phyloP scores from a whole-genome alignment of 37 sponge, comb jelly and placozoan species.

The Hexactinellida sp. region DNA sequence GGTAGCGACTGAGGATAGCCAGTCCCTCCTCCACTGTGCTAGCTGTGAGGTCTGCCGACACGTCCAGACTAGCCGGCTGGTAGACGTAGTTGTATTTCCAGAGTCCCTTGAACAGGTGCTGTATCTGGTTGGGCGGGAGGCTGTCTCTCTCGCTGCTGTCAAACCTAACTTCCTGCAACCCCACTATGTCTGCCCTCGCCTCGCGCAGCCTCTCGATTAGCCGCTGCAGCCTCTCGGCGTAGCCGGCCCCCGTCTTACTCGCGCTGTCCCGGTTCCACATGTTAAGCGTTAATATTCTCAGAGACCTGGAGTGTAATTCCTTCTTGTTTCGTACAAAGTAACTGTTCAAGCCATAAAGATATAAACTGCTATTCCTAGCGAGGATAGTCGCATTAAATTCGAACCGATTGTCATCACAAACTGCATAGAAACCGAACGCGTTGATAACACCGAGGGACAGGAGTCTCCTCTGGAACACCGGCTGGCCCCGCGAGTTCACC shows the following conservation, averaged over 20 bases:
- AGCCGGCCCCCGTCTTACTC: background rate
- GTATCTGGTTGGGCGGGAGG: background rate
- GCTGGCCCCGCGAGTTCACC: background rate
- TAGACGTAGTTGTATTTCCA: slow-evolving; percentile 38
- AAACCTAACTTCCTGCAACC: slow-evolving; percentile 62
- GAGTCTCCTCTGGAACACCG: background rate
- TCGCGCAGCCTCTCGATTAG: background rate
- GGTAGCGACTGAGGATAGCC: slow-evolving; percentile 48
- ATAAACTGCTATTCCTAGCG: background rate
- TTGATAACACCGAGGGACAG: background rate
- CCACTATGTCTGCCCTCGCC: slow-evolving; percentile 38
- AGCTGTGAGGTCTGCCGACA: background rate
- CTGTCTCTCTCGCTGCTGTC: background rate
- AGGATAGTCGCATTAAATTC: background rate
- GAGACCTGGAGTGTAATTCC: background rate
- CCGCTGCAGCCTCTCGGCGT: background rate
- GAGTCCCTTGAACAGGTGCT: background rate
- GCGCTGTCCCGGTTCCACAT: background rate
- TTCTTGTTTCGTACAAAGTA: background rate
- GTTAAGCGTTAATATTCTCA: background rate
- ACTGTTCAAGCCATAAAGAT: background rate
- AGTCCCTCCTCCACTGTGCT: slow-evolving; percentile 56
- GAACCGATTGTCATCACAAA: background rate
- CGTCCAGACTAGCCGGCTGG: slow-evolving; percentile 66
- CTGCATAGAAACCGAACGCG: background rate